These are phyloP conservation scores for Teleogryllus oceanicus DNA, from an alignment of 2,888 invertebrate species.

Conservation along the genomic window DNA sequence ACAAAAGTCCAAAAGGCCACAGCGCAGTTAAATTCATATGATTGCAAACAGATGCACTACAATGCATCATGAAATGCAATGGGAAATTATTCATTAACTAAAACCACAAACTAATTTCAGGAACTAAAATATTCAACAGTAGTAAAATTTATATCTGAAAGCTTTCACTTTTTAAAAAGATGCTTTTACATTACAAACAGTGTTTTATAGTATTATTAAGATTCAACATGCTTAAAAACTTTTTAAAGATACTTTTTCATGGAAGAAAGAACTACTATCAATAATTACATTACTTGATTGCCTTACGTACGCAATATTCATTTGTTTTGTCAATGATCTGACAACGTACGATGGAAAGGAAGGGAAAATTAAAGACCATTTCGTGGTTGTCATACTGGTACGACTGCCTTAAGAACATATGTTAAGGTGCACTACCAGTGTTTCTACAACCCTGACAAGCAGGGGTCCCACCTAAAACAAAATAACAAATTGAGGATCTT, in stretches of 20 bases:
- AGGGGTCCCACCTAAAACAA: neutral
- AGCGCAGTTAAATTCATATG: neutral
- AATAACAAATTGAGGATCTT: neutral
- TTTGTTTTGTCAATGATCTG: slow-evolving; percentile 27
- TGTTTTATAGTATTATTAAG: slow-evolving; percentile 34
- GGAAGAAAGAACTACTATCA: slow-evolving; percentile 35
- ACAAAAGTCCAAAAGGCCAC: slow-evolving; percentile 9
- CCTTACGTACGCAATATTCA: slow-evolving; percentile 35
- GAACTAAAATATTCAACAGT: neutral
- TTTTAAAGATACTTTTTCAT: slow-evolving; percentile 33
- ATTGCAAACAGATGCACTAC: neutral
- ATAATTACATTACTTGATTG: slow-evolving; percentile 36
- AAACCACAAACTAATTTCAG: neutral
- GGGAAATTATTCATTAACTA: neutral
- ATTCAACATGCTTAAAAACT: slow-evolving; percentile 34
- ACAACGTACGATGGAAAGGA: slow-evolving; percentile 7
- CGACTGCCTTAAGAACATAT: neutral
- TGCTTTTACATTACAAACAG: slow-evolving; percentile 31
- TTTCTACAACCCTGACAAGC: neutral
- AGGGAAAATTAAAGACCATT: slow-evolving; percentile 4
- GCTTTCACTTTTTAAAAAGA: slow-evolving; percentile 23
- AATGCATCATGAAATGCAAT: neutral
- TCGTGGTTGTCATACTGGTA: neutral
- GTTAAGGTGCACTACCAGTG: neutral
- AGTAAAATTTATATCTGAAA: slow-evolving; percentile 24